Evolutionary conservation across 2,888 invertebrate genomes (phyloP).

Genomic region (Tortrix viridana): DNA sequence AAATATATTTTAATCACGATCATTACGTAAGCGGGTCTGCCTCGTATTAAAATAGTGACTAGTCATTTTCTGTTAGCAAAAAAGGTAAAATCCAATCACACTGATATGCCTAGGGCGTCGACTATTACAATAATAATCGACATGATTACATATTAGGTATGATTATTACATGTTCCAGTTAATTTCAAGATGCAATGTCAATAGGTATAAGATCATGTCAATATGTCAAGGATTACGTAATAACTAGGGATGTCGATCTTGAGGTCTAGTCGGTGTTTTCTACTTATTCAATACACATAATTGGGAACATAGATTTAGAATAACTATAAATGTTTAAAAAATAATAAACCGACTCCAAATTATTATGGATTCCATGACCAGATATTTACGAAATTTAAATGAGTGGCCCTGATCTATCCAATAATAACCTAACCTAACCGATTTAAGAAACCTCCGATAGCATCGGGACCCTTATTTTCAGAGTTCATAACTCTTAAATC

Average conservation of each 20-base stretch:
- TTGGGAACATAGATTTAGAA: too few relatives aligned
- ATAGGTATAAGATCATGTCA: slow-evolving; percentile 22
- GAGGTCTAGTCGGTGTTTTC: background rate
- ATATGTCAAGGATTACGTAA: slow-evolving; percentile 25
- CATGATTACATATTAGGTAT: slow-evolving; percentile 12
- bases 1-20: background rate
- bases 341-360: too few relatives aligned
- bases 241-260: slow-evolving; percentile 18
- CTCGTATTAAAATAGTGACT: background rate
- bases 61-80: slow-evolving; percentile 10
- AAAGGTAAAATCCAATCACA: slow-evolving; percentile 19
- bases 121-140: slow-evolving; percentile 10
- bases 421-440: too few relatives aligned
- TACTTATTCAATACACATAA: background rate
- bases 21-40: background rate
- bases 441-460: too few relatives aligned
- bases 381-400: too few relatives aligned
- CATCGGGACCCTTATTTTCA: too few relatives aligned
- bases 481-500: too few relatives aligned
- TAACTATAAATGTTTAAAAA: too few relatives aligned
- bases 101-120: slow-evolving; percentile 11
- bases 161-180: slow-evolving; percentile 29
- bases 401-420: too few relatives aligned
- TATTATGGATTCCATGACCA: too few relatives aligned
- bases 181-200: slow-evolving; percentile 35